Evolutionary conservation across 2,888 invertebrate species (phyloP).

Genomic region (Campopleginae sp.): DNA sequence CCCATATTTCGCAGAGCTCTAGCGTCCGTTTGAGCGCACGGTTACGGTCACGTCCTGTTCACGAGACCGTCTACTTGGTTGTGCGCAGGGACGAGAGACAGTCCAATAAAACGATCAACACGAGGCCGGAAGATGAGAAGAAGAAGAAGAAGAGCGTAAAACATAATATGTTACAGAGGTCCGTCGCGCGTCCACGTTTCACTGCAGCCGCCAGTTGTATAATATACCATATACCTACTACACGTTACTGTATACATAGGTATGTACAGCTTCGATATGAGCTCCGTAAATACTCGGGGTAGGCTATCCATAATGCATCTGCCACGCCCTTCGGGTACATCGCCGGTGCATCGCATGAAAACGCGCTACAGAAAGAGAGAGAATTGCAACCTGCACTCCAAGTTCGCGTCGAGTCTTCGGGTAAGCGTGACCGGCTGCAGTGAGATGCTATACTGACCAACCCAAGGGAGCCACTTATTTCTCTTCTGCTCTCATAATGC

Average conservation of each 20-base stretch:
- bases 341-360: conserved; percentile 59
- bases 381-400: conserved; percentile 62
- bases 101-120: conserved; percentile 55
- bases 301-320: conserved; percentile 73
- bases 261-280: conserved; percentile 52
- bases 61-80: conserved; percentile 28
- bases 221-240: conserved; percentile 44
- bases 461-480: conserved; percentile 41
- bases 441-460: conserved; percentile 46
- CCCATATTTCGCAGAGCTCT: conserved; percentile 39
- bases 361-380: conserved; percentile 30
- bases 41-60: conserved; percentile 16
- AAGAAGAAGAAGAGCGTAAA: conserved; percentile 68
- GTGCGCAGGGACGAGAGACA: conserved; percentile 28
- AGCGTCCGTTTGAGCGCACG: conserved; percentile 17
- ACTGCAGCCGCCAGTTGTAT: conserved; percentile 65
- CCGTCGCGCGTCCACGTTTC: conserved; percentile 68
- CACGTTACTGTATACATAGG: conserved; percentile 39
- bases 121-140: conserved; percentile 36
- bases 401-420: conserved; percentile 57
- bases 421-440: conserved; percentile 63
- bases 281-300: conserved; percentile 70
- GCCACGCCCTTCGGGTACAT: conserved; percentile 71
- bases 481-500: conserved; percentile 29
- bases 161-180: conserved; percentile 71